Conservation (phyloP, 2,113 vertebrate genomes). For the human region DNA sequence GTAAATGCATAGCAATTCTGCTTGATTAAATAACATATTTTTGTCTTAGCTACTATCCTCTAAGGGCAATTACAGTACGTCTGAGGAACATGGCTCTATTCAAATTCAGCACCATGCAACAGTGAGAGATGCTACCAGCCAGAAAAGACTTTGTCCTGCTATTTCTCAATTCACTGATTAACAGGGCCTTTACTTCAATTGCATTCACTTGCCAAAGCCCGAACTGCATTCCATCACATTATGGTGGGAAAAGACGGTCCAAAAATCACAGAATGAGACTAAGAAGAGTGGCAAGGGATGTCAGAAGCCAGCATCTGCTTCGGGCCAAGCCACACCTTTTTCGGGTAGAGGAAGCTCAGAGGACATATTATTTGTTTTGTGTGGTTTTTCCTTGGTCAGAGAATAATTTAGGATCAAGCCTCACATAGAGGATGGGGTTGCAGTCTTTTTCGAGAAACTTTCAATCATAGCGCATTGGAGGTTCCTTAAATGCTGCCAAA, state of each 20-base stretch:
- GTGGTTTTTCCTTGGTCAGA: constrained; percentile 78
- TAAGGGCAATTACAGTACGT: not conserved
- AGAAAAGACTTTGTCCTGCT: not conserved
- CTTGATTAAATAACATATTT: constrained; percentile 69
- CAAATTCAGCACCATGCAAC: constrained; percentile 20
- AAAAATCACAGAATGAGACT: not conserved
- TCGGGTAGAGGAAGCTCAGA: constrained; percentile 15
- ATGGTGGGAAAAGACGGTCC: not conserved
- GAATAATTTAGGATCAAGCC: constrained; percentile 55
- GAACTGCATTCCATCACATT: not conserved
- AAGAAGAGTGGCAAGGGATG: not conserved
- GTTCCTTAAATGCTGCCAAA: constrained; percentile 64
- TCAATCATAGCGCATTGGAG: constrained; percentile 65
- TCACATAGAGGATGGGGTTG: constrained; percentile 68
- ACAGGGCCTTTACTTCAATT: not conserved
- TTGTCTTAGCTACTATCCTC: constrained; percentile 56
- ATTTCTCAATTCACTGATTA: constrained; percentile 31
- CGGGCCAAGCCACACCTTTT: constrained; percentile 26
- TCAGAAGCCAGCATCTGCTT: not conserved
- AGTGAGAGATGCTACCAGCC: not conserved
- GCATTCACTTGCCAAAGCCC: not conserved
- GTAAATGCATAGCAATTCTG: constrained; percentile 66
- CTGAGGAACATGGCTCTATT: constrained; percentile 24
- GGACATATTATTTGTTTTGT: constrained; percentile 80
- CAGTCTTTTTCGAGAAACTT: constrained; percentile 73